Evolutionary conservation across 2,797 vertebrate species (phyloP), one percentile per base, ranked within the genome.

Genomic region (Argyrosomus regius): DNA sequence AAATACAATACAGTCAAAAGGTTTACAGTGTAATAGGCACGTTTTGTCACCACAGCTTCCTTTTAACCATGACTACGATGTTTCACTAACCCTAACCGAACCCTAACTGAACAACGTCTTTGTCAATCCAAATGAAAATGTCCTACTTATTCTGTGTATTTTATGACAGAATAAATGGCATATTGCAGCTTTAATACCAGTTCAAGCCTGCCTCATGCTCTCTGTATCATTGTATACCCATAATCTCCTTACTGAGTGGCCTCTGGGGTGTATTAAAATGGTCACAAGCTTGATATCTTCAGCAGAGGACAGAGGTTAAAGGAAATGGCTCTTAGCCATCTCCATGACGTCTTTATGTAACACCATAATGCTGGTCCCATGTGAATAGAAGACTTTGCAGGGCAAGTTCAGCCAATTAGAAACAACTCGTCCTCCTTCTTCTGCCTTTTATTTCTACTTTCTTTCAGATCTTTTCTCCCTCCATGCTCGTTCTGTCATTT

Each of bases 301-400:
- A 6, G 75, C 72, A 73, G 73, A 78, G 80, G 85, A 57, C 78
- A 87, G 80, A 80, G 77, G 82, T 72, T 10, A 57, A 35, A 72
- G 68, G 53, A 80, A 73, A 69, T 20, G 72, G 61, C 75, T 79
- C 56, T 74, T 31, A 72, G 50, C 83, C 35, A 35, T 35, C 35
- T 81, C 72, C 57, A 9, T 10, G 45, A 64, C 1, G 67, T 75
- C 81, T 77, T 78, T 73, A 79, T 67, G 57, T 87, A 81, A 84
- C 57, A 10, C 41, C 69, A 53, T 48, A 66, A 83, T 81, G 65
- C 75, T 2, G 62, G 2, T 84, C 82, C 67, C 78, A 6, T n/a
- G 73, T 72, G 86, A 69, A 77, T 48, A 61, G 22, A 78, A 14
- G 80, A 63, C 82, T 78, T 72, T 66, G 46, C 13, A 43, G 56